These are phyloP conservation scores for Limosa lapponica DNA, from an alignment of 2,797 vertebrate genomes.

Conservation along the genomic window DNA sequence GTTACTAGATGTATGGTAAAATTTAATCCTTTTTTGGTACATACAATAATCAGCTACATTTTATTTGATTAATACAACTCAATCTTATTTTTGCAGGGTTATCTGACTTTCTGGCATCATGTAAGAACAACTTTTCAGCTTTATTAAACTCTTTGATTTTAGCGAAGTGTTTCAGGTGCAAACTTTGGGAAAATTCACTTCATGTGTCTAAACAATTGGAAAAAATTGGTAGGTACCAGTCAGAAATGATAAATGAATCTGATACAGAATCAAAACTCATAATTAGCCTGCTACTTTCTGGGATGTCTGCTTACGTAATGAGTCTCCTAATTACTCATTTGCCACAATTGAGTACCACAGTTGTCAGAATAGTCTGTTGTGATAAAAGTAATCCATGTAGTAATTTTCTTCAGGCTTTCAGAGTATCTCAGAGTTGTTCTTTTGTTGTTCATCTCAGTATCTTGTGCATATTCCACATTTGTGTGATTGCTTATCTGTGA, in stretches of 20 bases:
- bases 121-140: constrained; percentile 83
- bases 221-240: constrained; percentile 89
- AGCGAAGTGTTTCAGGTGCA: constrained; percentile 95
- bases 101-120: constrained; percentile 88
- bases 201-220: constrained; percentile 95
- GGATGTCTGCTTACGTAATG: background rate
- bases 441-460: background rate
- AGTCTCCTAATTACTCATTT: background rate
- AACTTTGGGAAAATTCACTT: constrained; percentile 94
- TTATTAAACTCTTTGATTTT: constrained; percentile 89
- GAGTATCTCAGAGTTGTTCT: background rate
- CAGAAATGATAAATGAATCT: background rate
- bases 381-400: background rate
- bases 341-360: background rate
- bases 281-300: background rate
- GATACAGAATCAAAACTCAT: background rate
- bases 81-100: constrained; percentile 83
- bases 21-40: background rate
- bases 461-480: background rate
- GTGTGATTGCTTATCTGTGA: background rate
- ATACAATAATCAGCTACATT: constrained; percentile 2
- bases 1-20: constrained; percentile 91
- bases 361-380: background rate
- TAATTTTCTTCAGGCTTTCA: background rate
- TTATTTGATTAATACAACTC: constrained; percentile 17